Conservation (phyloP, 2,113 vertebrate species). For the Myanophis thanlyinensis region DNA sequence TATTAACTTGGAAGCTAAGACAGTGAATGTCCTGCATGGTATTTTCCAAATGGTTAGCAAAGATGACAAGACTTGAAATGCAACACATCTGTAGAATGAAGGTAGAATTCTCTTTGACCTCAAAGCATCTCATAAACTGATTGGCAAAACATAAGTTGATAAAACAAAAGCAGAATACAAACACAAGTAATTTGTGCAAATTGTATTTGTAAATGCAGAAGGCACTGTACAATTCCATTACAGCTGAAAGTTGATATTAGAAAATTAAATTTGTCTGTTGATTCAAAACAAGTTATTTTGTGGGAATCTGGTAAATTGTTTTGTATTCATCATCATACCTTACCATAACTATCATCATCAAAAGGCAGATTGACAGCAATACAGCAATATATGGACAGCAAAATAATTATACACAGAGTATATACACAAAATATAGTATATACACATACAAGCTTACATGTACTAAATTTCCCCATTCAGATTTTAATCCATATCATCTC, state of each 20-base stretch:
- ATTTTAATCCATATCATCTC: background rate
- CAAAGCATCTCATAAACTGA: background rate
- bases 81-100: background rate
- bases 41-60: background rate
- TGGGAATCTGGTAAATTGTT: too few relatives aligned
- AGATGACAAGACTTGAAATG: background rate
- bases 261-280: background rate
- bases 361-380: background rate
- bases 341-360: background rate
- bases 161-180: background rate
- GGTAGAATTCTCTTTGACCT: background rate
- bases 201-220: background rate
- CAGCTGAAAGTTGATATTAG: background rate
- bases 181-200: background rate
- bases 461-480: background rate
- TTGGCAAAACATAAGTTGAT: background rate
- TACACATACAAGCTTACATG: background rate
- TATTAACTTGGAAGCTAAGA: background rate
- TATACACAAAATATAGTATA: background rate
- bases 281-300: background rate
- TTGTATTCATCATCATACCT: background rate
- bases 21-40: background rate
- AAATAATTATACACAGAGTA: background rate
- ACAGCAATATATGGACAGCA: background rate
- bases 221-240: too few relatives aligned